These are phyloP conservation scores for Polyommatus iphigenia DNA, from an alignment of 2,888 invertebrate genomes.

Conservation along the genomic window DNA sequence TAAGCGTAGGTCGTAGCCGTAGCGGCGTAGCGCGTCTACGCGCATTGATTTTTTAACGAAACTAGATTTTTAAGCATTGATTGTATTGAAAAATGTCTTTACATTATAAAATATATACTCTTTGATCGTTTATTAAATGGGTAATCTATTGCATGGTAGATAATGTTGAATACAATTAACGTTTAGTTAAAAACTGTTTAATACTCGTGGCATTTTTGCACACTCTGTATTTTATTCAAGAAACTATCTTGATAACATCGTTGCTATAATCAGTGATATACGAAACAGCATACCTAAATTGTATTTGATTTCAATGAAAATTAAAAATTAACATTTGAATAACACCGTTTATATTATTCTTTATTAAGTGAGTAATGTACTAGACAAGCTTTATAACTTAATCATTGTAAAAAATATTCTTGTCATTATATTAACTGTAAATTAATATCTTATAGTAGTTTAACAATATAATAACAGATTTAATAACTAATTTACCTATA, in stretches of 20 bases:
- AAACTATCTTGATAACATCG: slow-evolving; percentile 9
- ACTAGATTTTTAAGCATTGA: not conserved
- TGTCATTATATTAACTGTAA: not conserved
- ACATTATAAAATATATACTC: not conserved
- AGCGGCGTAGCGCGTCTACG: slow-evolving; percentile 1
- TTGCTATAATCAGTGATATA: not conserved
- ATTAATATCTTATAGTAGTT: not conserved
- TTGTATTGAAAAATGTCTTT: not conserved
- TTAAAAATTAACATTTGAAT: not conserved
- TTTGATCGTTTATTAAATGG: not conserved
- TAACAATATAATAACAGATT: not conserved
- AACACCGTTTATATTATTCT: not conserved
- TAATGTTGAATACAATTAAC: not conserved
- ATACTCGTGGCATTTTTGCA: not conserved
- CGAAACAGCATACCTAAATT: not conserved
- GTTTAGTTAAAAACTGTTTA: not conserved
- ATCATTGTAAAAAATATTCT: not conserved
- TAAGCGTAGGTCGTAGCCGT: slow-evolving; percentile 6
- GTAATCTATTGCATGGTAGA: slow-evolving; percentile 20
- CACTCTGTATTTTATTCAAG: not conserved
- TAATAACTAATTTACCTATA: not conserved
- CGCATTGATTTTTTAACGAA: not conserved
- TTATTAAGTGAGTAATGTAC: not conserved
- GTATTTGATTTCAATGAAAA: not conserved
- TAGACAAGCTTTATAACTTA: not conserved